A percentile compares a stretch with the other conserved stretches of the same genome.
Evolutionary conservation across 2,888 invertebrate species (phyloP).

Genomic region (Macrophya annulata): DNA sequence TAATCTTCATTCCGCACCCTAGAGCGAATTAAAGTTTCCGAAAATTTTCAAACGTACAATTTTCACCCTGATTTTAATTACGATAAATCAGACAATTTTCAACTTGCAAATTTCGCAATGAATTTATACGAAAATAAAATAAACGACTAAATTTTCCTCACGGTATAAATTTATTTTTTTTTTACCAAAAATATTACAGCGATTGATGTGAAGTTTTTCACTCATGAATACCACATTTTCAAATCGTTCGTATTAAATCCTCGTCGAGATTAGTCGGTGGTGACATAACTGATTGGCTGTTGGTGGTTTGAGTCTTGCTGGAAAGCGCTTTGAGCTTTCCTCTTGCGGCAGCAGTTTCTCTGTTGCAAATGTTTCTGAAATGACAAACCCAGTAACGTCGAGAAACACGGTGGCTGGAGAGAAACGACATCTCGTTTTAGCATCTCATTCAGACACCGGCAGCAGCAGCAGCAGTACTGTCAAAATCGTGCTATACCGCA

Average conservation of each 20-base stretch:
- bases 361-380: constrained; percentile 39
- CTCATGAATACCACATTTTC: neutral
- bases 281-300: constrained; percentile 40
- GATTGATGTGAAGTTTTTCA: neutral
- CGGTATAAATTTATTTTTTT: neutral
- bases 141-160: too few relatives aligned
- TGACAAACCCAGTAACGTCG: constrained; percentile 16
- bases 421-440: constrained; percentile 57
- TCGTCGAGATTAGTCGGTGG: constrained; percentile 9
- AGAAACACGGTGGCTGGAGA: neutral
- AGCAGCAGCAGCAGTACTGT: neutral
- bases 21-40: neutral
- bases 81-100: neutral
- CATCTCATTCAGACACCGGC: constrained; percentile 55
- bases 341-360: constrained; percentile 1
- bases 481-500: constrained; percentile 30
- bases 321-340: neutral
- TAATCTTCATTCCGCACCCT: constrained; percentile 32
- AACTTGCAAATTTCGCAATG: too few relatives aligned
- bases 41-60: neutral
- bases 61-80: neutral
- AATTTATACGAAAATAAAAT: too few relatives aligned
- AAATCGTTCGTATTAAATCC: neutral
- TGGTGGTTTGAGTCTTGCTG: neutral
- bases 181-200: too few relatives aligned